These are phyloP conservation scores for Parazoanthus darwini DNA, from an alignment of 92 coral and sea anemone species.

Conservation along the genomic window DNA sequence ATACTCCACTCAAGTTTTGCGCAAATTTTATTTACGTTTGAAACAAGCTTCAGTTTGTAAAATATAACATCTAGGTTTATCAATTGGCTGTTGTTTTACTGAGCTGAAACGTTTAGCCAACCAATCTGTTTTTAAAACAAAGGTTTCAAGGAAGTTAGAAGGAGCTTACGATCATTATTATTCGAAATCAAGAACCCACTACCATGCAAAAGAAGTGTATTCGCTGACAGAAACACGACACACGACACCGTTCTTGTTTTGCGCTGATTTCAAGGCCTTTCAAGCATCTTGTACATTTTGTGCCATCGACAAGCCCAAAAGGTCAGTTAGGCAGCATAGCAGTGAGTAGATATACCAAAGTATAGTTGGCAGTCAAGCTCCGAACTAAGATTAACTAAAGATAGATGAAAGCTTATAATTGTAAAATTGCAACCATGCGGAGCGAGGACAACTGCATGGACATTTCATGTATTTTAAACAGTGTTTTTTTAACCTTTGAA, in stretches of 20 bases:
- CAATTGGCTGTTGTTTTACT: no score
- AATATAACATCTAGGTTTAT: no score
- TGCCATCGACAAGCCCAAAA: not conserved
- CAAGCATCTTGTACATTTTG: slow-evolving; percentile 3
- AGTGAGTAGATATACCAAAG: not conserved
- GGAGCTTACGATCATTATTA: not conserved
- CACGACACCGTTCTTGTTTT: not conserved
- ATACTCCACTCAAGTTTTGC: no score
- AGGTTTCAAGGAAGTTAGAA: not conserved
- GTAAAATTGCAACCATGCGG: no score
- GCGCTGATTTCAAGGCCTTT: not conserved
- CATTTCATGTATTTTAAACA: no score
- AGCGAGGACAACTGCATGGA: no score
- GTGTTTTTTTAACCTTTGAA: no score
- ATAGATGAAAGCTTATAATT: no score
- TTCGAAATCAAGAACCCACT: slow-evolving; percentile 15
- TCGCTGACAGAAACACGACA: slow-evolving; percentile 15
- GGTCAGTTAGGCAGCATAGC: slow-evolving; percentile 20
- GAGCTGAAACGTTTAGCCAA: slow-evolving; percentile 21
- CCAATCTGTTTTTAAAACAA: slow-evolving; percentile 7
- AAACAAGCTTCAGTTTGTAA: no score
- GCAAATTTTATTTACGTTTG: no score
- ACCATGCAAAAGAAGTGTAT: not conserved
- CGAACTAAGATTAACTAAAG: no score
- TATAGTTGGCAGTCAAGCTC: no score